These are phyloP conservation scores for Eospalax fontanierii DNA, from an alignment of 2,797 vertebrate species.

Conservation along the genomic window DNA sequence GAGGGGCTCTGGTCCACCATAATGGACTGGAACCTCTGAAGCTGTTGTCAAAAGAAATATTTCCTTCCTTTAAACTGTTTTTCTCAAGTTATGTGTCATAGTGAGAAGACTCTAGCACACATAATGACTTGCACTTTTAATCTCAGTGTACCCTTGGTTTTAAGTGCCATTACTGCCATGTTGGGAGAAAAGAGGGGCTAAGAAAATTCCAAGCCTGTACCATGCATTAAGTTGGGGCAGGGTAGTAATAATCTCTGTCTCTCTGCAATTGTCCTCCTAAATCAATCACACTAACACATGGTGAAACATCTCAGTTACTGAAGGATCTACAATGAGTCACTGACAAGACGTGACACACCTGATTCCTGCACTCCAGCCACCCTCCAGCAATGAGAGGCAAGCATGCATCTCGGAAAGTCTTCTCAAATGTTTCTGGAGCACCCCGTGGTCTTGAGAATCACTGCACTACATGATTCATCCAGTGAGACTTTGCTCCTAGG, in stretches of 20 bases:
- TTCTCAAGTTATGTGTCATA: not conserved
- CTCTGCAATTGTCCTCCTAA: not conserved
- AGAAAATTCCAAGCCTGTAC: not conserved
- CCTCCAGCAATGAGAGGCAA: not conserved
- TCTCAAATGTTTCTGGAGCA: not conserved
- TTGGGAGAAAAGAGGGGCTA: not conserved
- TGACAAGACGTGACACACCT: not conserved
- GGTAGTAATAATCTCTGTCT: not conserved
- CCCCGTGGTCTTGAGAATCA: not conserved
- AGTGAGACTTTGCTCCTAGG: conserved; percentile 44
- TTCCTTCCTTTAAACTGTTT: not conserved
- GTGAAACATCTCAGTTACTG: not conserved
- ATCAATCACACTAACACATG: conserved; percentile 22
- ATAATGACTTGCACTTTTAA: conserved; percentile 9
- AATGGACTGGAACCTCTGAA: not conserved
- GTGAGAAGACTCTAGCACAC: not conserved
- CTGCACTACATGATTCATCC: conserved; percentile 27
- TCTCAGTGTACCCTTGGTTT: not conserved
- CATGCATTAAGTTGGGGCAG: not conserved
- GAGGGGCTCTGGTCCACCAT: not conserved
- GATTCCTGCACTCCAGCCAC: not conserved
- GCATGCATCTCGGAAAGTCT: not conserved
- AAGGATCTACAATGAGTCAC: not conserved
- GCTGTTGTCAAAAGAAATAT: not conserved
- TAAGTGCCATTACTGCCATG: conserved; percentile 27